Evolutionary conservation across 2,113 vertebrate genomes (phyloP).

Genomic region (Pagrus major): DNA sequence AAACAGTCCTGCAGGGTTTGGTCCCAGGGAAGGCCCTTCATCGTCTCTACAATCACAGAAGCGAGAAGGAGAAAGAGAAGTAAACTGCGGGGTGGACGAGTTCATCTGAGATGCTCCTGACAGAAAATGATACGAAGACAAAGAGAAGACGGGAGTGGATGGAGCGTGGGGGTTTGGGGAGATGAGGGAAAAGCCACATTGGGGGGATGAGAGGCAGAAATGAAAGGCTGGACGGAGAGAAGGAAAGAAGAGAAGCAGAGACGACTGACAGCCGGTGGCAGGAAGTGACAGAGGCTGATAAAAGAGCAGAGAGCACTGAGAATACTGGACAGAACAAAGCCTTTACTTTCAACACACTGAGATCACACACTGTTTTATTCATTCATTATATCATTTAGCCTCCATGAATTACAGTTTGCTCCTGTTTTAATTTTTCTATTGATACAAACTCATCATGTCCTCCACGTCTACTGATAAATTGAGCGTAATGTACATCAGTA

Average conservation of each 20-base stretch:
- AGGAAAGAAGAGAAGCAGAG: constrained; percentile 2
- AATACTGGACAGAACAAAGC: too few relatives aligned
- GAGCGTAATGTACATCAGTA: too few relatives aligned
- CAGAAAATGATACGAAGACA: constrained; percentile 11
- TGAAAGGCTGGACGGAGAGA: constrained; percentile 22
- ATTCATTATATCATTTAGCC: neutral
- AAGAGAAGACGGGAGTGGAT: constrained; percentile 8
- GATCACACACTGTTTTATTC: neutral
- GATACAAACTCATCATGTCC: too few relatives aligned
- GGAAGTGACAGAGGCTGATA: constrained; percentile 15
- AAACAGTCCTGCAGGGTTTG: neutral
- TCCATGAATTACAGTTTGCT: too few relatives aligned
- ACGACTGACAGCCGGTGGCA: constrained; percentile 41
- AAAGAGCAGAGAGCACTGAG: constrained; percentile 2
- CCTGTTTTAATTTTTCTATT: too few relatives aligned
- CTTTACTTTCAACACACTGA: neutral
- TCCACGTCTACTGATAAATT: too few relatives aligned
- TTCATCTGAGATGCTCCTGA: constrained; percentile 3
- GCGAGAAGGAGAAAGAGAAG: neutral
- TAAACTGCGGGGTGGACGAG: neutral
- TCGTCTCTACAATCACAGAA: neutral
- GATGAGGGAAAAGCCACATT: neutral
- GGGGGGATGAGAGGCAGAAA: constrained; percentile 30
- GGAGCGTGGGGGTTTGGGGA: neutral
- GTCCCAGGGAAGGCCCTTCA: neutral